Conservation (phyloP, 2,797 vertebrate species). For the Poeciliopsis presidionis region DNA sequence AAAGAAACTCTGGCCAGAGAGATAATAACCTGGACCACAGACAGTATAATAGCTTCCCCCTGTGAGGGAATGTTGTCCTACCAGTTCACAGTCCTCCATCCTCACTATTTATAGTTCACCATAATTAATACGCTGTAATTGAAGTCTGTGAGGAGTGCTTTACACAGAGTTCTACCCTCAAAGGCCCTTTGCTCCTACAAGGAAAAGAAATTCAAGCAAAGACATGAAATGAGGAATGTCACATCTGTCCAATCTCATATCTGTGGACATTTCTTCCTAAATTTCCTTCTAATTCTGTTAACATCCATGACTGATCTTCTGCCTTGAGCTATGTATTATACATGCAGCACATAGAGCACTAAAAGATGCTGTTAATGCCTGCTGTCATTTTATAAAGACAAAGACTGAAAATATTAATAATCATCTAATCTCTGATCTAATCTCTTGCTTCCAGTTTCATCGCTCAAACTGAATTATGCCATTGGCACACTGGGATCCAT, state of each 20-base stretch:
- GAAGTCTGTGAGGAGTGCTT: constrained; percentile 41
- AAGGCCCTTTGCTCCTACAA: background rate
- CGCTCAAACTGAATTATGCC: background rate
- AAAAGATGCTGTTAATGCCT: constrained; percentile 29
- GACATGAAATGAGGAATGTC: constrained; percentile 39
- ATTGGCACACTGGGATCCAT: constrained; percentile 39
- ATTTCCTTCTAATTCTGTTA: constrained; percentile 18
- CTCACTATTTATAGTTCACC: constrained; percentile 59
- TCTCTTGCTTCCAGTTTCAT: constrained; percentile 45
- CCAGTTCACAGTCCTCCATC: constrained; percentile 45
- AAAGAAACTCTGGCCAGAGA: constrained; percentile 49
- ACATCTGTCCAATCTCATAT: constrained; percentile 56
- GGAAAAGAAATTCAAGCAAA: constrained; percentile 22
- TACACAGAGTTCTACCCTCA: constrained; percentile 15
- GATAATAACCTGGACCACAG: constrained; percentile 61
- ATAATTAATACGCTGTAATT: constrained; percentile 67
- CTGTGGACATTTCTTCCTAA: constrained; percentile 29
- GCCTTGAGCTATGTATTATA: constrained; percentile 35
- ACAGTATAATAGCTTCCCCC: constrained; percentile 56
- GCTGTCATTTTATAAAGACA: constrained; percentile 40
- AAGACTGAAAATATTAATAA: constrained; percentile 64
- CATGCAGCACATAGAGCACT: constrained; percentile 27
- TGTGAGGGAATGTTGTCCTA: constrained; percentile 53
- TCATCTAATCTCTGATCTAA: constrained; percentile 45
- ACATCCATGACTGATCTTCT: constrained; percentile 38